Percentiles rank a stretch among this genome's conserved stretches.
phyloP scores from a whole-genome alignment of 2,888 invertebrate genomes.

The Perithous albicinctus region DNA sequence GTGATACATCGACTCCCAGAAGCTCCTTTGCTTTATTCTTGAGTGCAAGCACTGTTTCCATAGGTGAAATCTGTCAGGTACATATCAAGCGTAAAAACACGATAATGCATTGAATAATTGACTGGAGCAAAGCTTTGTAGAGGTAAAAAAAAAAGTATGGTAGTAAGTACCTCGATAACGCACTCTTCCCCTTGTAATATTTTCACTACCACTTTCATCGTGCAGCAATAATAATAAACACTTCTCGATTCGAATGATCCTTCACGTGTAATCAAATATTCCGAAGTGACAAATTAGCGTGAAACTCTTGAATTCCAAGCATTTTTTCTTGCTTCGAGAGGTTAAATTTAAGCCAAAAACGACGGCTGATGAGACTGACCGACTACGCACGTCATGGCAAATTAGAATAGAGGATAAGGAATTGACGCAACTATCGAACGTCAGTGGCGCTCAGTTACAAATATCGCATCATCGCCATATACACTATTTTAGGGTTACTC shows the following conservation, averaged over 20 bases:
- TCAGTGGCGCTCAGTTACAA: background rate
- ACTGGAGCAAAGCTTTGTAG: background rate
- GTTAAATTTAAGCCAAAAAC: slow-evolving; percentile 73
- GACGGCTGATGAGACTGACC: background rate
- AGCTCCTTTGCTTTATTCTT: slow-evolving; percentile 89
- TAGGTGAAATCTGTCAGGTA: slow-evolving; percentile 79
- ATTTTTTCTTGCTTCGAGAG: slow-evolving; percentile 71
- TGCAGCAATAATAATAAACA: slow-evolving; percentile 65
- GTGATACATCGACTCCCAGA: slow-evolving; percentile 88
- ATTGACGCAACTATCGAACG: background rate
- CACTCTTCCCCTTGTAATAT: slow-evolving; percentile 91
- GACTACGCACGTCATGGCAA: background rate
- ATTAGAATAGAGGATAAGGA: background rate
- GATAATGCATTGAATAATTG: background rate
- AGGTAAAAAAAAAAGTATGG: background rate
- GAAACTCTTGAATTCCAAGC: slow-evolving; percentile 62
- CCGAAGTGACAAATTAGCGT: slow-evolving; percentile 50
- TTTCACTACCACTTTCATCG: slow-evolving; percentile 91
- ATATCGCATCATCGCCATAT: background rate
- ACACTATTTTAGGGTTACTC: too few species aligned
- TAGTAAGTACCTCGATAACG: slow-evolving; percentile 87
- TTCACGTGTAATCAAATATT: slow-evolving; percentile 65
- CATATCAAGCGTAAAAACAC: slow-evolving; percentile 10
- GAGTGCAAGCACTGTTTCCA: slow-evolving; percentile 88
- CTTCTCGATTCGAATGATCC: slow-evolving; percentile 22